Conservation (phyloP, 2,113 vertebrate genomes). For the Rhinoderma darwinii region DNA sequence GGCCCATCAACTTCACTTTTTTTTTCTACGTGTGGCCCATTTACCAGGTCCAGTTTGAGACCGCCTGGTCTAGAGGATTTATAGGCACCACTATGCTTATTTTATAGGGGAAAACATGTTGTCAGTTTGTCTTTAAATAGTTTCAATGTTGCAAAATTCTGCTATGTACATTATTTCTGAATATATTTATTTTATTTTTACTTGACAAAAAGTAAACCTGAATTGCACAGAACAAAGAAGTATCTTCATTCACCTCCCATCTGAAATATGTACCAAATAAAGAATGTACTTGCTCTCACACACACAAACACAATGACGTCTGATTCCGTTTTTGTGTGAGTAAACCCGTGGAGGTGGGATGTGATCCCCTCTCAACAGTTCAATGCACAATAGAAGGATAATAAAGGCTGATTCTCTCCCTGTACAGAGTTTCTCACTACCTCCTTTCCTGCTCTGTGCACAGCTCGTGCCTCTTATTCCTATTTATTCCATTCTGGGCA, state of each 20-base stretch:
- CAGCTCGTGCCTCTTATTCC: conserved; percentile 1
- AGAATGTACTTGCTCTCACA: not conserved
- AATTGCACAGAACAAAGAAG: not conserved
- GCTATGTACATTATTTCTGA: not conserved
- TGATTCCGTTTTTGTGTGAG: conserved; percentile 29
- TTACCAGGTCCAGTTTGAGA: too few species aligned
- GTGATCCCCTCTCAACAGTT: conserved; percentile 37
- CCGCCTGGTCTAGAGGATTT: not conserved
- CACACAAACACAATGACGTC: conserved; percentile 28
- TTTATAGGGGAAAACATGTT: not conserved
- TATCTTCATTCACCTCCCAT: not conserved
- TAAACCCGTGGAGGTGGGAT: conserved; percentile 35
- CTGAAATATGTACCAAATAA: conserved; percentile 23
- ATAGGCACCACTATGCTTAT: not conserved
- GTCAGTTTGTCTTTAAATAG: not conserved
- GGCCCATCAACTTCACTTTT: too few species aligned
- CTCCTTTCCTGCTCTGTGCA: conserved; percentile 11
- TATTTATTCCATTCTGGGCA: not conserved
- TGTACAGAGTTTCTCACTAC: not conserved
- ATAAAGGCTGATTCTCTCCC: conserved; percentile 25
- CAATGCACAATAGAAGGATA: conserved; percentile 31
- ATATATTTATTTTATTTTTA: not conserved
- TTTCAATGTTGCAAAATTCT: not conserved
- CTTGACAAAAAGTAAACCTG: not conserved
- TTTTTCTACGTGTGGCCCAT: too few species aligned